Evolutionary conservation across 2,113 vertebrate genomes (phyloP).

Genomic region (Irena cyanogastra): DNA sequence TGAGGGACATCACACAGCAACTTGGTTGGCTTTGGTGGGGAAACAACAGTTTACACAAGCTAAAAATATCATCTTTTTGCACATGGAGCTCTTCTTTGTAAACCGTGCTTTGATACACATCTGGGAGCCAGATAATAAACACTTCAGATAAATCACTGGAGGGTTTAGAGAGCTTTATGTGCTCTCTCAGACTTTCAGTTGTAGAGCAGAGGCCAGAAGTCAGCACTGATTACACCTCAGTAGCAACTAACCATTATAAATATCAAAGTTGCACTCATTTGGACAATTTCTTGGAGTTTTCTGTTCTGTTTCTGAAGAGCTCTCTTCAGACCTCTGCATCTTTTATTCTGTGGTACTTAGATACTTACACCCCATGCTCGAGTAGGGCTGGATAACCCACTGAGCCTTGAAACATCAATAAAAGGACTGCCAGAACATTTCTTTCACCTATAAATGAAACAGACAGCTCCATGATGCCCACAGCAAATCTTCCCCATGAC

Average conservation of each 20-base stretch:
- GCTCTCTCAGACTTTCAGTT: background rate
- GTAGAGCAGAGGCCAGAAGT: background rate
- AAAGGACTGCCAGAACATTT: background rate
- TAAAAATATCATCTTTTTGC: background rate
- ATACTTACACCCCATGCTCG: background rate
- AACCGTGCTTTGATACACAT: background rate
- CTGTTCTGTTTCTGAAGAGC: background rate
- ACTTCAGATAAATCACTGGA: background rate
- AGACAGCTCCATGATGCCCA: background rate
- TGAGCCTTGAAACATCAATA: background rate
- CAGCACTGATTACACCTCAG: background rate
- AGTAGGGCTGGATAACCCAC: background rate
- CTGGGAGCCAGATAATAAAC: background rate
- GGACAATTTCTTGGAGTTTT: background rate
- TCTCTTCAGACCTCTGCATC: background rate
- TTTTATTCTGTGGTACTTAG: background rate
- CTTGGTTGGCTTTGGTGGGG: background rate
- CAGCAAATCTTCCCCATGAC: background rate
- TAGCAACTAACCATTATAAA: background rate
- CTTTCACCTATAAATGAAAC: background rate
- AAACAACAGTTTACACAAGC: conserved; percentile 17
- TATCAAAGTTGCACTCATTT: background rate
- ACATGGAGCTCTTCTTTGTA: background rate
- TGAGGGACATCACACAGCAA: background rate
- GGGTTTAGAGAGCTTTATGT: background rate